Percentiles rank a stretch among this genome's conserved stretches.
Evolutionary conservation across 2,797 vertebrate genomes (phyloP).

Genomic region (Gymnodraco acuticeps): DNA sequence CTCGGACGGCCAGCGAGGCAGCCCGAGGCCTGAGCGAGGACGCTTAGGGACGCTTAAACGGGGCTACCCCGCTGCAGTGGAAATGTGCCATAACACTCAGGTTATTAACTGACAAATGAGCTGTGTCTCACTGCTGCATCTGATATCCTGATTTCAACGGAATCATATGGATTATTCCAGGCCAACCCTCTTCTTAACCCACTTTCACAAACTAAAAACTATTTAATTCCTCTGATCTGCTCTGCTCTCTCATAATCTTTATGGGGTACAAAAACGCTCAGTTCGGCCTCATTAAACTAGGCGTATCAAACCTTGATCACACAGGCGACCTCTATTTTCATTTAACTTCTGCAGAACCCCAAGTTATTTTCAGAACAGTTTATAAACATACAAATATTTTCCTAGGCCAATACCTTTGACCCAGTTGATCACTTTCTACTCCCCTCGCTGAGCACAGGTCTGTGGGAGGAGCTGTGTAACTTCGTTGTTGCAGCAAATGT

Average conservation of each 20-base stretch:
- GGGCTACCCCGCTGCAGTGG: too few relatives aligned
- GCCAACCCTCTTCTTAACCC: conserved; percentile 1
- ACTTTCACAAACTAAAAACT: not conserved
- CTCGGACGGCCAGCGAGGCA: too few relatives aligned
- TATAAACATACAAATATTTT: not conserved
- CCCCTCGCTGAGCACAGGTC: too few relatives aligned
- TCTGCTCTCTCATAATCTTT: not conserved
- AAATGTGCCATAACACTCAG: too few relatives aligned
- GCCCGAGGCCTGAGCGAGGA: too few relatives aligned
- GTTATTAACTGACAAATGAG: conserved; percentile 50
- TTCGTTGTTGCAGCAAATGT: too few relatives aligned
- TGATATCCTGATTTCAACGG: conserved; percentile 42
- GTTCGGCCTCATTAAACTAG: not conserved
- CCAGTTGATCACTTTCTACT: too few relatives aligned
- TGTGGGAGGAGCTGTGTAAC: too few relatives aligned
- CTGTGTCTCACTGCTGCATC: conserved; percentile 31
- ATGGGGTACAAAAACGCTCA: not conserved
- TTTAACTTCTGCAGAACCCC: not conserved
- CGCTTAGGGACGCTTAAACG: too few relatives aligned
- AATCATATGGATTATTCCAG: conserved; percentile 44
- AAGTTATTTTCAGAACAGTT: not conserved
- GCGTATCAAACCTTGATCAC: not conserved
- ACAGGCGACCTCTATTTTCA: too few relatives aligned
- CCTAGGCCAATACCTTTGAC: too few relatives aligned
- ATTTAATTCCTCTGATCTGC: not conserved